phyloP scores from a whole-genome alignment of 2,888 invertebrate genomes.

The Limnephilus lunatus region DNA sequence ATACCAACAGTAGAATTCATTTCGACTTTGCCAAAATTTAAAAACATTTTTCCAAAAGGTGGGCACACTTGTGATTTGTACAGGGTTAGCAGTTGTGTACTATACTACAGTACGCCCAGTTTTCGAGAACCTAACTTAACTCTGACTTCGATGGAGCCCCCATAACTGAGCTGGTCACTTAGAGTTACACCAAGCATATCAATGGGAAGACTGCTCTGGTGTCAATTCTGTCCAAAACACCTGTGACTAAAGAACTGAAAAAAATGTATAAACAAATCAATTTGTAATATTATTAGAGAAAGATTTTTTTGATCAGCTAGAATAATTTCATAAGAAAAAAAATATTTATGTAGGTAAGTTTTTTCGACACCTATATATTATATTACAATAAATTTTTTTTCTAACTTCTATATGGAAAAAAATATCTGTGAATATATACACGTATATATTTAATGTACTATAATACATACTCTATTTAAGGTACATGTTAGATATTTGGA shows the following conservation, averaged over 20 bases:
- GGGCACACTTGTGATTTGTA: no score
- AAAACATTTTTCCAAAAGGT: no score
- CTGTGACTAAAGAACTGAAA: background rate
- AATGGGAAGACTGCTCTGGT: no score
- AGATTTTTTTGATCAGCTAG: background rate
- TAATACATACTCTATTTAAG: slow-evolving; percentile 43
- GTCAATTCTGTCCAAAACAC: no score
- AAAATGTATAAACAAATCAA: background rate
- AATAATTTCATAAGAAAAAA: background rate
- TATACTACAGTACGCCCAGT: no score
- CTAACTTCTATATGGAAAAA: slow-evolving; percentile 19
- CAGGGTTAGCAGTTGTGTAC: no score
- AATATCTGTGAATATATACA: slow-evolving; percentile 28
- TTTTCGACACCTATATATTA: background rate
- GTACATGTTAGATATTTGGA: slow-evolving; percentile 49
- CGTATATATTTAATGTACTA: background rate
- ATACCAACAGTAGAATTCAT: no score
- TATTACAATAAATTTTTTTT: background rate
- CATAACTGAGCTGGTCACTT: no score
- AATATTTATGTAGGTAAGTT: background rate
- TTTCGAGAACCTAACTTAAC: no score
- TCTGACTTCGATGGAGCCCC: no score
- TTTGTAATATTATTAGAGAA: background rate
- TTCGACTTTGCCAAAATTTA: no score
- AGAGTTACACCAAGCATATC: no score